A percentile compares a stretch with the other conserved stretches of the same genome.
Evolutionary conservation across 2,888 invertebrate species (phyloP).

Genomic region (Philereme vetulata): DNA sequence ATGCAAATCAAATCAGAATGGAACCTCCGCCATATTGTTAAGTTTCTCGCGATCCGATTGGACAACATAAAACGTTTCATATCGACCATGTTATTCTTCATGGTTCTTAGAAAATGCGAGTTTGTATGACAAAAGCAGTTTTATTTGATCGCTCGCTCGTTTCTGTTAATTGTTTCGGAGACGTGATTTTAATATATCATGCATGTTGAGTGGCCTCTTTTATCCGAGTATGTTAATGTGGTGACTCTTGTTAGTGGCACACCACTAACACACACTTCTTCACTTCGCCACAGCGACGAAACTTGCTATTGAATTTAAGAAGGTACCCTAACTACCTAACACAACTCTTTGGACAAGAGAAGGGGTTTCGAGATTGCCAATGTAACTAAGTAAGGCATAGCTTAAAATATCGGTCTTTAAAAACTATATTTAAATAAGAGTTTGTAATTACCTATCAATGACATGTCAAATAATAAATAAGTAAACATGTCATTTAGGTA

Average conservation of each 20-base stretch:
- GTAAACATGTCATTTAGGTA: no score
- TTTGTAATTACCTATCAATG: no score
- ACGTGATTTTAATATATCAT: conserved; percentile 83
- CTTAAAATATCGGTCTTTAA: no score
- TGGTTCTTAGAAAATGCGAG: conserved; percentile 66
- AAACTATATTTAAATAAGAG: no score
- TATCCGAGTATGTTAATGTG: conserved; percentile 74
- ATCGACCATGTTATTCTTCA: conserved; percentile 55
- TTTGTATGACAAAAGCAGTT: conserved; percentile 78
- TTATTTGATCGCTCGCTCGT: conserved; percentile 79
- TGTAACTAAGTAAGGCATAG: neutral
- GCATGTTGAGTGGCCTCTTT: conserved; percentile 72
- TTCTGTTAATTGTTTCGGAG: conserved; percentile 77
- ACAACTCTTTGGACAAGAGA: neutral
- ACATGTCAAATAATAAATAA: no score
- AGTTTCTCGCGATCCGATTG: conserved; percentile 55
- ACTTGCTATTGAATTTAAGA: no score
- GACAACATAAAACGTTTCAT: conserved; percentile 61
- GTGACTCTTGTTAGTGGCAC: conserved; percentile 43
- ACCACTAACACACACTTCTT: no score
- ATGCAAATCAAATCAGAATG: conserved; percentile 29
- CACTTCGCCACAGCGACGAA: no score
- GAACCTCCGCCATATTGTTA: conserved; percentile 61
- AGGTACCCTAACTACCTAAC: no score
- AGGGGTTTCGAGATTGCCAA: neutral